A percentile compares a stretch with the other conserved stretches of the same genome.
Conservation (phyloP, 2,888 invertebrate genomes). For the Incurvaria masculella region DNA sequence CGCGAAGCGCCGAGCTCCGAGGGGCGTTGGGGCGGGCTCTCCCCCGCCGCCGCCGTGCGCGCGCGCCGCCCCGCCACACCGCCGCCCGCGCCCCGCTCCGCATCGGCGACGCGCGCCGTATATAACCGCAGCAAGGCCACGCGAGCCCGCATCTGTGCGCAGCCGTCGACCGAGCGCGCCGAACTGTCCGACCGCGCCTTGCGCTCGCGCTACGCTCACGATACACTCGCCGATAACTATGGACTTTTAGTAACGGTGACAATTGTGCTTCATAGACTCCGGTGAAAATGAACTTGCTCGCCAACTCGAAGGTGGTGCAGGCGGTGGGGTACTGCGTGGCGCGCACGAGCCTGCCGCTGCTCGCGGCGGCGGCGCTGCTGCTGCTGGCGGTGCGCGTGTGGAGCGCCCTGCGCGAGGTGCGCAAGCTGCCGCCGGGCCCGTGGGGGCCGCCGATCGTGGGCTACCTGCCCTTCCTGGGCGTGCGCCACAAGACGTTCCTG, state of each 20-base stretch:
- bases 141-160: conserved; percentile 48
- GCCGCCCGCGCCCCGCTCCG: conserved; percentile 33
- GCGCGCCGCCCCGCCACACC: conserved; percentile 16
- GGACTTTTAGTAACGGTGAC: background rate
- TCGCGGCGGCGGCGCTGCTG: conserved; percentile 43
- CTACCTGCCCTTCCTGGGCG: conserved; percentile 76
- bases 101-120: conserved; percentile 34
- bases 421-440: conserved; percentile 79
- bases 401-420: conserved; percentile 38
- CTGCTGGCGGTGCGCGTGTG: conserved; percentile 27
- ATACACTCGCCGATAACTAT: background rate
- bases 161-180: conserved; percentile 46
- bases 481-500: conserved; percentile 74
- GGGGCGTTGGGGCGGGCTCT: conserved; percentile 5
- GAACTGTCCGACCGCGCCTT: conserved; percentile 29
- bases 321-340: conserved; percentile 42
- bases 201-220: conserved; percentile 29
- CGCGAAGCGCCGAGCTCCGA: conserved; percentile 5
- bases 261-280: background rate
- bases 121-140: conserved; percentile 54
- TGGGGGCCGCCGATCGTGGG: conserved; percentile 85
- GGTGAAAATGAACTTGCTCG: conserved; percentile 26
- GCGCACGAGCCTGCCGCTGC: conserved; percentile 37
- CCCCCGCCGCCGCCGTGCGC: conserved; percentile 10
- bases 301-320: conserved; percentile 51